Conservation (phyloP, 2,113 vertebrate genomes). For the Todiramphus saurophagus region DNA sequence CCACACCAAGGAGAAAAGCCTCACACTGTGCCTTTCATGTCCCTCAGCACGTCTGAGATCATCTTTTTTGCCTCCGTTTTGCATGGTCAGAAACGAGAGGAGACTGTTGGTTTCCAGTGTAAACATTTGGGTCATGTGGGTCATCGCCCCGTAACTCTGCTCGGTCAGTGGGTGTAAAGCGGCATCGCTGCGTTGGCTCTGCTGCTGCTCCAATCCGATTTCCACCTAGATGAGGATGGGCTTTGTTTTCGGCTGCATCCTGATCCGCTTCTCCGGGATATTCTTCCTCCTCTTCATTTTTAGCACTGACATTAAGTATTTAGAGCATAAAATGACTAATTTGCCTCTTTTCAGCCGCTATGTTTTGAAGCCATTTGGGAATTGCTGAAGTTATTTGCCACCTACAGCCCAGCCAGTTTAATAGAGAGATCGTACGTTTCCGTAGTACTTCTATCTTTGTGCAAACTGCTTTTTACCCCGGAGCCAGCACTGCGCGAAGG, state of each 20-base stretch:
- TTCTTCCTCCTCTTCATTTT: constrained; percentile 51
- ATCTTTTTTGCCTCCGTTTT: constrained; percentile 19
- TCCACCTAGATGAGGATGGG: not conserved
- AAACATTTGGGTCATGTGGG: not conserved
- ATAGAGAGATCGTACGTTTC: not conserved
- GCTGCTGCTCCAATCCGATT: not conserved
- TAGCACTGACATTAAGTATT: constrained; percentile 23
- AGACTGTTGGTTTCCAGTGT: not conserved
- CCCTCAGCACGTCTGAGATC: constrained; percentile 28
- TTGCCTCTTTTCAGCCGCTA: not conserved
- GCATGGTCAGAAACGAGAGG: constrained; percentile 29
- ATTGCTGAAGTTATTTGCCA: not conserved
- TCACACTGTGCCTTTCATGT: constrained; percentile 23
- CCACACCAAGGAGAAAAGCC: constrained; percentile 24
- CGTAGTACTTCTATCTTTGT: not conserved
- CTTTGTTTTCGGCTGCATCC: constrained; percentile 6
- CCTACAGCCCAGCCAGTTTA: not conserved
- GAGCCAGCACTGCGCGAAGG: not conserved
- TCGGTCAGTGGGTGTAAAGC: not conserved
- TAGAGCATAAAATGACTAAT: constrained; percentile 30
- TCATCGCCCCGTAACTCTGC: fast-evolving
- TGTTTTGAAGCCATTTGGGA: not conserved
- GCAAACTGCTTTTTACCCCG: not conserved
- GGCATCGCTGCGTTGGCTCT: fast-evolving
- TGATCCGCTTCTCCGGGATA: constrained; percentile 41